Evolutionary conservation across 2,888 invertebrate species (phyloP).

Genomic region (Dugesia japonica): DNA sequence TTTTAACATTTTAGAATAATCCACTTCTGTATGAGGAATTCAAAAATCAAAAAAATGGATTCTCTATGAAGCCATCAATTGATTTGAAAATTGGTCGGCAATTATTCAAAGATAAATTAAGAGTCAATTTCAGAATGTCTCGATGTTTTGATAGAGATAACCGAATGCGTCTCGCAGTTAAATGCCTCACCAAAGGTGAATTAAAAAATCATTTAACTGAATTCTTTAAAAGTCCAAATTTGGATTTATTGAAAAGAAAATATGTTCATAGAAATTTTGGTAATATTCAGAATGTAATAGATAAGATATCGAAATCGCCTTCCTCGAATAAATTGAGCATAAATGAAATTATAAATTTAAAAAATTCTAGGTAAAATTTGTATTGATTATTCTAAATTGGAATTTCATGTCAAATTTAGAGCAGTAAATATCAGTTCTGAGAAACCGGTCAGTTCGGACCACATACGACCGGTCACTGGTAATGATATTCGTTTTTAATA

Average conservation of each 20-base stretch:
- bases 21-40: neutral
- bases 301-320: neutral
- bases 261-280: neutral
- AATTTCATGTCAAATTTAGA: neutral
- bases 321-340: neutral
- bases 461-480: neutral
- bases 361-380: neutral
- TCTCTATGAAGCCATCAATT: neutral
- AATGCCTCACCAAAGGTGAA: neutral
- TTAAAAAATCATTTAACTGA: neutral
- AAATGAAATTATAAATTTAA: neutral
- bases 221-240: neutral
- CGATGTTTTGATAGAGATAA: neutral
- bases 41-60: slow-evolving; percentile 5
- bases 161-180: neutral
- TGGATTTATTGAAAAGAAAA: slow-evolving; percentile 14
- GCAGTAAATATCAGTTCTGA: neutral
- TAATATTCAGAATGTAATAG: neutral
- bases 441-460: neutral
- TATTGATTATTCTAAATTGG: too few species aligned
- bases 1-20: neutral
- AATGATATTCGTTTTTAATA: slow-evolving; percentile 15
- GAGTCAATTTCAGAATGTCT: neutral
- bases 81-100: neutral
- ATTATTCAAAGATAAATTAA: neutral